Conservation (phyloP, 1,140 invertebrate genomes). For the Elysia chlorotica region DNA sequence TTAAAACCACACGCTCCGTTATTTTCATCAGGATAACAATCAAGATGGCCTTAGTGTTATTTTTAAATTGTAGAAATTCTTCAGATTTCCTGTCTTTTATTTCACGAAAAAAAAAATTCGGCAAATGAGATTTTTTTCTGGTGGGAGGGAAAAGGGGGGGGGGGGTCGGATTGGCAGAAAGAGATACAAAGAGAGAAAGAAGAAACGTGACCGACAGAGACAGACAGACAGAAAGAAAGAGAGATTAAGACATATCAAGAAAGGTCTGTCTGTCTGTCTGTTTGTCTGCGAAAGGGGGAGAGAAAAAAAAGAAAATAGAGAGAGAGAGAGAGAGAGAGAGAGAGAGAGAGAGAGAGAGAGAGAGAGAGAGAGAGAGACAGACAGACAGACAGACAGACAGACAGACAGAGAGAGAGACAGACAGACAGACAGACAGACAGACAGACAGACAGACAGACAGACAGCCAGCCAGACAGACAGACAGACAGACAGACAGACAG, state of each 20-base stretch:
- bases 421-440: background rate
- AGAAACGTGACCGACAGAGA: background rate
- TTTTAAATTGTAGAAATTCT: no score
- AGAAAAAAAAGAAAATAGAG: constrained; percentile 1
- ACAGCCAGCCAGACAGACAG: no score
- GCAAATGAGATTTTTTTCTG: no score
- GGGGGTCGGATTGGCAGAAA: background rate
- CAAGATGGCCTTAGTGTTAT: no score
- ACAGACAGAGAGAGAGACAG: background rate
- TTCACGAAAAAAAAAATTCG: no score
- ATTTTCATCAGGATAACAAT: no score
- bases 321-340: background rate
- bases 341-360: background rate
- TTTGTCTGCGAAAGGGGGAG: background rate
- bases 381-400: constrained; percentile 2
- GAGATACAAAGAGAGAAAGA: background rate
- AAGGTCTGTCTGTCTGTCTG: no score
- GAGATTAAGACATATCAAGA: no score
- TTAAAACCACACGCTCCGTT: no score
- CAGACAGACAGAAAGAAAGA: constrained; percentile 8
- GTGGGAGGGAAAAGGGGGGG: no score
- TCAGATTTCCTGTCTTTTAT: no score
- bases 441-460: background rate
- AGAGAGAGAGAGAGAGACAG: background rate
- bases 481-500: no score